Evolutionary conservation across 2,113 vertebrate genomes (phyloP).

Genomic region (Excalfactoria chinensis): DNA sequence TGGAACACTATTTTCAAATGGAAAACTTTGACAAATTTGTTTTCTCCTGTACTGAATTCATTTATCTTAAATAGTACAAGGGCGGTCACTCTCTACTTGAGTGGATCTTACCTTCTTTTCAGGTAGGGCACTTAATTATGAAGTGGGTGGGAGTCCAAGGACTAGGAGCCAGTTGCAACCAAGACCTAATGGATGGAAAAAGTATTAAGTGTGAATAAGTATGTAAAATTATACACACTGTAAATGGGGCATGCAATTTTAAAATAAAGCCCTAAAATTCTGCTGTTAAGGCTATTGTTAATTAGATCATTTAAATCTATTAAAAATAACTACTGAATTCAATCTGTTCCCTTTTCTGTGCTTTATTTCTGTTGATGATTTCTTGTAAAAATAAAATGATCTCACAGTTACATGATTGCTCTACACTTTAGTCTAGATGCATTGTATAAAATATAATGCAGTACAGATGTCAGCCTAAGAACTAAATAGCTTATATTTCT

Average conservation of each 20-base stretch:
- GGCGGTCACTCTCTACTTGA: neutral
- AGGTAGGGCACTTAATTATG: neutral
- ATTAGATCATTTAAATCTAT: constrained; percentile 73
- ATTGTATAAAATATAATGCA: constrained; percentile 82
- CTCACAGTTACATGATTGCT: constrained; percentile 66
- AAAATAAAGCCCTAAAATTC: constrained; percentile 72
- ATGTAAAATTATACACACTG: constrained; percentile 45
- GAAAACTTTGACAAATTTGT: neutral
- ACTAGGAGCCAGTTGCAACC: neutral
- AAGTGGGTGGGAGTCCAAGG: neutral
- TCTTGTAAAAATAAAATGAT: constrained; percentile 71
- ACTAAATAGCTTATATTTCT: constrained; percentile 82
- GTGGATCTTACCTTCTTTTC: constrained; percentile 23
- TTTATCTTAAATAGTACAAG: constrained; percentile 14
- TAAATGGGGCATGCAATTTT: constrained; percentile 59
- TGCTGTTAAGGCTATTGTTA: constrained; percentile 63
- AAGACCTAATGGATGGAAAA: constrained; percentile 29
- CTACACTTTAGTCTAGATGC: constrained; percentile 63
- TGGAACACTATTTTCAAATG: neutral
- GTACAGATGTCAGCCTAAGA: constrained; percentile 77
- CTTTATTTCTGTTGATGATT: constrained; percentile 75
- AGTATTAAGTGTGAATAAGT: constrained; percentile 41
- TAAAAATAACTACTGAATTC: constrained; percentile 63
- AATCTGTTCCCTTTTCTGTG: constrained; percentile 56
- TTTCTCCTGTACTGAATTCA: neutral